phyloP scores from a whole-genome alignment of 2,888 invertebrate genomes.

The Orthonychiurus folsomi region DNA sequence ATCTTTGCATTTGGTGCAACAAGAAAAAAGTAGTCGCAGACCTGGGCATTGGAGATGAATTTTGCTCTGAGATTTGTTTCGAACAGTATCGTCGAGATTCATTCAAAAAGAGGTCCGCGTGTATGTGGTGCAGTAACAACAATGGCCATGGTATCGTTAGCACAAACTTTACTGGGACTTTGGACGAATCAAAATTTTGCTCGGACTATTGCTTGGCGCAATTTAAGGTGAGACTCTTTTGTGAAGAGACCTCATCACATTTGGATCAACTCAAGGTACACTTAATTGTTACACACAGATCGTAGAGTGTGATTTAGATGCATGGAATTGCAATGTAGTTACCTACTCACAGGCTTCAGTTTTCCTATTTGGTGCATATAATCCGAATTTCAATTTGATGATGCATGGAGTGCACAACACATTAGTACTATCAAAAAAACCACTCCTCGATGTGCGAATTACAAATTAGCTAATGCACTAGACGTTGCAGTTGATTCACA shows the following conservation, averaged over 20 bases:
- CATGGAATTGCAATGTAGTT: neutral
- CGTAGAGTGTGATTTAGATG: neutral
- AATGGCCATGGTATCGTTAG: neutral
- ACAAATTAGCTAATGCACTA: too few species aligned
- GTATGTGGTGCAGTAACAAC: slow-evolving; percentile 26
- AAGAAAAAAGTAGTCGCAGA: slow-evolving; percentile 15
- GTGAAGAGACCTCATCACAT: slow-evolving; percentile 33
- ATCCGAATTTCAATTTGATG: too few species aligned
- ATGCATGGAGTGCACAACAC: too few species aligned
- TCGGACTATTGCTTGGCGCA: slow-evolving; percentile 30
- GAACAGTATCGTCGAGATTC: slow-evolving; percentile 29
- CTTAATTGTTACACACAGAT: neutral
- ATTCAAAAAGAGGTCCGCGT: slow-evolving; percentile 30
- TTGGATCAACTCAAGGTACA: slow-evolving; percentile 26
- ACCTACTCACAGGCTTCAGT: too few species aligned
- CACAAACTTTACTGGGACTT: slow-evolving; percentile 4
- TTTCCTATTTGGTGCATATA: too few species aligned
- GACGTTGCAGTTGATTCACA: too few species aligned
- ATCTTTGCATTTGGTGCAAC: slow-evolving; percentile 29
- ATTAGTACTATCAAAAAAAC: too few species aligned
- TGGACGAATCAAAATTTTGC: slow-evolving; percentile 33
- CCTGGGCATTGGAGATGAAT: slow-evolving; percentile 21
- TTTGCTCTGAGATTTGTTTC: slow-evolving; percentile 32
- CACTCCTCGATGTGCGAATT: too few species aligned
- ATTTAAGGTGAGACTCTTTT: slow-evolving; percentile 31